Base-by-base conservation (phyloP, 2,797 vertebrate genomes). In the Lerista edwardsae region DNA sequence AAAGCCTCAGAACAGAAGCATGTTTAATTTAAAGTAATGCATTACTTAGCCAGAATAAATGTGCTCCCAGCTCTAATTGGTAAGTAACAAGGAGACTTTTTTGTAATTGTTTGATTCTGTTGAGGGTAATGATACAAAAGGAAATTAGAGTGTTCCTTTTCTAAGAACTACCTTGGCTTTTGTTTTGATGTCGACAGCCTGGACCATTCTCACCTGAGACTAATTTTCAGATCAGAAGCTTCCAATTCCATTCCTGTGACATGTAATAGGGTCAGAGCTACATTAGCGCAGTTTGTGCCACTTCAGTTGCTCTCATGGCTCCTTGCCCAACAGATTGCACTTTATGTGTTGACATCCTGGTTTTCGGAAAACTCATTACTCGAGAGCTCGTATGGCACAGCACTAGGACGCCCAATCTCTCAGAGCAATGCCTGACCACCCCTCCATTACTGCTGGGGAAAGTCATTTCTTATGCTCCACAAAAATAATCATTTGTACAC, bases 1-100 rank as follows among this genome's bases (percentile, higher is more conserved):
- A 57, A 75, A 71, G 39, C 76, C 36, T 74, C 29, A 59, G 75
- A 85, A 69, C 19, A 76, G 57, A 88, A 76, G 79, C 41, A 19
- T n/a, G 76, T 69, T 34, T n/a, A n/a, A n/a, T n/a, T 75, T 55
- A 84, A 87, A 78, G 6, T 34, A 74, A 76, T 76, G 14, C 39
- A 72, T 71, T 76, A 17, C 23, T 79, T 34, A 59, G 71, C 74
- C 44, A 29, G 75, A 82, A 69, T 64, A 75, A 75, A 82, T 6
- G 41, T 82, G 23, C 15, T 82, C 41, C 25, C 34, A 23, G 17
- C 23, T 79, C 47, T 83, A 75, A 83, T 36, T 79, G 74, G 31
- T 44, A 78, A 55, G 6, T 17, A 29, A 73, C 73, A 2, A 21
- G 51, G 23, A 72, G 11, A 36, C 55, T 65, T 71, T 59, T 23